Base-by-base conservation (phyloP, 2,797 vertebrate genomes). In the Smutsia temminckii region DNA sequence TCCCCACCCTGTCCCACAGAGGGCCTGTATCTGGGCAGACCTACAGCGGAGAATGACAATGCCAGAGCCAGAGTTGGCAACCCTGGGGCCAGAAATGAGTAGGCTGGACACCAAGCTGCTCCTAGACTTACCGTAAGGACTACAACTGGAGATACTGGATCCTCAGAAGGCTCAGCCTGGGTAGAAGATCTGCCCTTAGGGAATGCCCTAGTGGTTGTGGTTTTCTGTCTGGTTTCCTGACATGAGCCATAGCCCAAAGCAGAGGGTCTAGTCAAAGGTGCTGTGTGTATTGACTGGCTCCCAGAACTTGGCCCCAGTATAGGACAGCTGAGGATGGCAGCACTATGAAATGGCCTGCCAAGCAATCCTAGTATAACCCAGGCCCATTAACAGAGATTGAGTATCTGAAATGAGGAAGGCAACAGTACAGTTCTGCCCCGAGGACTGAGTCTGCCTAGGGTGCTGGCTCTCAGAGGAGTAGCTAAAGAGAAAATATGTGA, bases 1-100 rank as follows among this genome's bases (percentile, higher is more conserved):
- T 93, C 37, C 59, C 72, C 18, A 53, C 34, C 55, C 3, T 98
- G 37, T 97, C 87, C 96, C 92, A 97, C 93, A 99, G 99, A 98
- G 98, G 91, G 99, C 98, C 97, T 99, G 99, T 97, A 96, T 99
- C 8, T 94, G 99, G 88, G 98, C 98, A 18, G 99, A 99, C 95
- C 93, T 99, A 74, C 98, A 98, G 96, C 97, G 97, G 87, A 98
- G 97, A 8, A 97, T 97, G 71, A 59, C 59, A 13, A 93, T 97
- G 78, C 98, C 98, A 29, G 98, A 97, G 37, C 74, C 98, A 29
- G 96, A 99, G 96, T 94, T 99, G 83, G 96, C 95, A 42, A 72
- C 95, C 93, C 97, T 99, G 94, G 98, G 98, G 83, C 95, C 98
- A 34, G 97, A 99, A 96, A 97, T 99, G 85, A 97, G 94, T 49